Percentiles rank a stretch among this genome's conserved stretches.
Conservation (phyloP, 2,113 vertebrate genomes). For the Chamaea fasciata region DNA sequence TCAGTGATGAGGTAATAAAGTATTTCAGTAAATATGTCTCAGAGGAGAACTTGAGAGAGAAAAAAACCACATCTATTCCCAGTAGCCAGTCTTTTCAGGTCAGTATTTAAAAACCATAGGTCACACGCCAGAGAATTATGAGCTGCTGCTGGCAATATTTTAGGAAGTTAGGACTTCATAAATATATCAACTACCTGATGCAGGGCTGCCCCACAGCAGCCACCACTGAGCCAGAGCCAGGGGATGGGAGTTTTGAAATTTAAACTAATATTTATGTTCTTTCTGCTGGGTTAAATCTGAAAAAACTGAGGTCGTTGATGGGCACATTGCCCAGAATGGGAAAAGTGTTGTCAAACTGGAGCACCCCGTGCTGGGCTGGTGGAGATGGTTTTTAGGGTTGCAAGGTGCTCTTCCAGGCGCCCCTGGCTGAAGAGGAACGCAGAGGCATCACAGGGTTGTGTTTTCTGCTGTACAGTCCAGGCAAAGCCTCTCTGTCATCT, state of each 20-base stretch:
- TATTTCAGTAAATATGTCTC: conserved; percentile 73
- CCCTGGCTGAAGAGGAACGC: neutral
- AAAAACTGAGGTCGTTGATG: neutral
- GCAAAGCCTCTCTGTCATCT: neutral
- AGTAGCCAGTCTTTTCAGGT: conserved; percentile 55
- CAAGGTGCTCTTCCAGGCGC: neutral
- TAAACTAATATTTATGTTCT: neutral
- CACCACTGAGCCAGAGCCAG: neutral
- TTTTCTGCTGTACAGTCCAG: neutral
- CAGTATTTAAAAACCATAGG: conserved; percentile 55
- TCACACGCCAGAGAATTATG: conserved; percentile 55
- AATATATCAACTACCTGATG: conserved; percentile 34
- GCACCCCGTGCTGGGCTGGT: neutral
- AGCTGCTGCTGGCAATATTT: conserved; percentile 51
- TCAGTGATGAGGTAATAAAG: conserved; percentile 69
- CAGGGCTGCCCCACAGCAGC: conserved; percentile 16
- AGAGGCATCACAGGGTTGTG: neutral
- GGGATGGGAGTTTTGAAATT: neutral
- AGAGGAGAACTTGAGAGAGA: conserved; percentile 56
- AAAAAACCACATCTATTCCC: conserved; percentile 44
- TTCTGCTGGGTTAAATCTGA: neutral
- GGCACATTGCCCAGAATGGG: accelerated
- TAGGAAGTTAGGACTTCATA: conserved; percentile 60
- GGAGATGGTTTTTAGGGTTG: neutral
- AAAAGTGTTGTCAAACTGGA: neutral